Evolutionary conservation across 2,888 invertebrate genomes (phyloP), one percentile per base, ranked within the genome.

Genomic region (Callyntrura guangdongensis): DNA sequence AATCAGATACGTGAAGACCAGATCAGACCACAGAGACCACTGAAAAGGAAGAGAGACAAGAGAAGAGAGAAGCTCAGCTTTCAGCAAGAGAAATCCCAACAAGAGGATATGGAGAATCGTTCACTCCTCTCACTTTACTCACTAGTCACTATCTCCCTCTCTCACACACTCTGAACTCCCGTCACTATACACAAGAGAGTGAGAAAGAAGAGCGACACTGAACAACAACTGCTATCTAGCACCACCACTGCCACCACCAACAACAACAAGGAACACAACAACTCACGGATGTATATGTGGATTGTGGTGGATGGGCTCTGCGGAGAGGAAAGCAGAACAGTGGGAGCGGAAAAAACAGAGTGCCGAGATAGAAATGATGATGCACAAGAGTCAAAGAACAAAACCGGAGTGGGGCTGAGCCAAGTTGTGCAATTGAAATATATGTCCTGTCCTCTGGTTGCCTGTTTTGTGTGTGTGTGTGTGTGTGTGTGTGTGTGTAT

Each of bases 381-480:
- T 79, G 81, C 61, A 59, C 27, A 61, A 20, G 81, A 81, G 81
- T 59, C 81, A 81, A 81, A 36, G 59, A 81, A 81, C 81, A 45
- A 67, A 67, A 45, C 67, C 22, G n/a, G 83, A 83, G 67, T 67
- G 64, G 67, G 67, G 64, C 67, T n/a, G 49, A 83, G 67, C 59
- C 5, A 49, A 67, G 83, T 74, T 27, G 59, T 82, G 69, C 82
- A 89, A 84, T 89, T 89, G 89, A 89, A 84, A 89, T 84, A 84
- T 79, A 84, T 84, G 89, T 59, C 83, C 77, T 79, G 49, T 79
- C n/a, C 17, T 53, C 45, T 22, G 53, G 81, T 45, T 81, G 17
- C 79, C 59, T 56, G 56, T 61, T 59, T 81, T 27, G 79, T 27
- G 53, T 53, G 53, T 49, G 74, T 67, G 36, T 47, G 17, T 74